phyloP scores from a whole-genome alignment of 1,140 invertebrate species.

The Proales similis region DNA sequence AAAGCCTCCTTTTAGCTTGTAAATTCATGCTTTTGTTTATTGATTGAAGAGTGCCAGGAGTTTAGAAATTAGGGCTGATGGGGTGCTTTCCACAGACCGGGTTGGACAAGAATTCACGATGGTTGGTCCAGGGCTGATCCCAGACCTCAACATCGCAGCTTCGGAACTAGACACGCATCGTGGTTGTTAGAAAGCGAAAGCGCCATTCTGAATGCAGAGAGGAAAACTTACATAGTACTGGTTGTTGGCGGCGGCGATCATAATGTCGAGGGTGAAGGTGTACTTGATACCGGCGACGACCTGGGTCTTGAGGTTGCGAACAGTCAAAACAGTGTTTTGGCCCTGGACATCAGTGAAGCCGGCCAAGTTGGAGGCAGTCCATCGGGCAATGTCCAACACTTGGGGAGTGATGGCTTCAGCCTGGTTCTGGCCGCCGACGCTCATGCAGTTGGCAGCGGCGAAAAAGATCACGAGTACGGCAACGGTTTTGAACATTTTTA shows the following conservation, averaged over 20 bases:
- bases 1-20: no score
- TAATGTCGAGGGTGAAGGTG: conserved; percentile 22
- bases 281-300: conserved; percentile 30
- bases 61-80: background rate
- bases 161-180: conserved; percentile 12
- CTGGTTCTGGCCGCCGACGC: no score
- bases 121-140: conserved; percentile 28
- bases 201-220: no score
- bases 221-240: conserved; percentile 22
- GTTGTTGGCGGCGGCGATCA: conserved; percentile 8
- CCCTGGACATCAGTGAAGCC: conserved; percentile 8
- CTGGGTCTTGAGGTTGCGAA: conserved; percentile 21
- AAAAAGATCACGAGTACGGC: no score
- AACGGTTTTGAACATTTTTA: no score
- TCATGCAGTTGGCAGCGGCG: no score
- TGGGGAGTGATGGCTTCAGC: conserved; percentile 7
- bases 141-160: conserved; percentile 22
- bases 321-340: conserved; percentile 3
- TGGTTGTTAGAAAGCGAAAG: background rate
- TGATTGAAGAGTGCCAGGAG: background rate
- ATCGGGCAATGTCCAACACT: conserved; percentile 3
- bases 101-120: conserved; percentile 3
- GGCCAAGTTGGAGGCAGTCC: conserved; percentile 4
- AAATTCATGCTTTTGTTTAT: background rate
- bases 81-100: conserved; percentile 11